These are phyloP conservation scores for Daboia siamensis DNA, from an alignment of 2,113 vertebrate species.

Conservation along the genomic window DNA sequence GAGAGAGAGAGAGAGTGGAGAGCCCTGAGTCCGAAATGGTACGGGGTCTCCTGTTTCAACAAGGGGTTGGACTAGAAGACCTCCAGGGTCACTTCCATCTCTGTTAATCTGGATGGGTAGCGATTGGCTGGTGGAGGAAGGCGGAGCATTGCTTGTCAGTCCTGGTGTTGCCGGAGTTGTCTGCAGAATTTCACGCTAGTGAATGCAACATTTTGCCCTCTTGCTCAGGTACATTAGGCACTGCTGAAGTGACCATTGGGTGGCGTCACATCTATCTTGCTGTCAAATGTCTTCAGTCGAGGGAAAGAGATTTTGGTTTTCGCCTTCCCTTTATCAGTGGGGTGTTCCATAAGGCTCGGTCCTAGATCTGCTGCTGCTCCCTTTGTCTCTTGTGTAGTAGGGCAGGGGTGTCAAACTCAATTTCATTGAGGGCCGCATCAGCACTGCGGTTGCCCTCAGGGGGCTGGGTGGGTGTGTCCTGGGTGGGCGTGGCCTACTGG, in stretches of 20 bases:
- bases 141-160: not conserved
- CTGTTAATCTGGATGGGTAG: not conserved
- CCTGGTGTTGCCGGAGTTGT: not conserved
- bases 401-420: too few relatives aligned
- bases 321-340: not conserved
- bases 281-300: not conserved
- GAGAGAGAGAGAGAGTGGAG: too few relatives aligned
- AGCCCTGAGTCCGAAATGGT: too few relatives aligned
- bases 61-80: too few relatives aligned
- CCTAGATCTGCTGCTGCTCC: not conserved
- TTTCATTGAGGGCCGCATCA: too few relatives aligned
- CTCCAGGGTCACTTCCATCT: not conserved
- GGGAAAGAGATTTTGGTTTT: not conserved
- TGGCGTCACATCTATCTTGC: not conserved
- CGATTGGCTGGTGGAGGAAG: not conserved
- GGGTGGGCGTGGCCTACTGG: too few relatives aligned
- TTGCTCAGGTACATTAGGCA: not conserved
- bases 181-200: not conserved
- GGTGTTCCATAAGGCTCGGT: not conserved
- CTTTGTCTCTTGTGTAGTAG: not conserved
- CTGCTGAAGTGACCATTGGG: not conserved
- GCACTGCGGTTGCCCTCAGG: too few relatives aligned
- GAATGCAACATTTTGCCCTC: not conserved
- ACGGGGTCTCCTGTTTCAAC: too few relatives aligned
- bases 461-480: too few relatives aligned